Base-by-base conservation (phyloP, 92 coral and sea anemone species). In the Palythoa heliodiscus region DNA sequence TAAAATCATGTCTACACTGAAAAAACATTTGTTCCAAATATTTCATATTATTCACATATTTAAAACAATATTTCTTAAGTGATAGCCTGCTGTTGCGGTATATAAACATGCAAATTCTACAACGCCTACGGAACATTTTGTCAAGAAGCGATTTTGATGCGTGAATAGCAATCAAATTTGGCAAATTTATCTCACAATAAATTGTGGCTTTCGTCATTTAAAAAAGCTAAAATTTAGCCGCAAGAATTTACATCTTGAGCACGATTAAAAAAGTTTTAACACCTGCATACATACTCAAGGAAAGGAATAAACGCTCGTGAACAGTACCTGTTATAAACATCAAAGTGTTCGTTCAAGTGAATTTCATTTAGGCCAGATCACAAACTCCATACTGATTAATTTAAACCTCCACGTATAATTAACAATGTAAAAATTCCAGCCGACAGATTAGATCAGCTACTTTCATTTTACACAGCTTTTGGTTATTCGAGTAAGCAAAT, bases 61-160 rank as follows among this genome's bases (percentile, higher is more conserved):
- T 57, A 78, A 39, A 78, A 78, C 71, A 58, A 60, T n/a, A 13
- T 63, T 43, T 24, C 14, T 24, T n/a, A 19, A 64, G 37, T 75
- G 24, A 53, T 24, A 52, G 64, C 60, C 14, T 0, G 6, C 17
- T 69, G 7, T 13, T 69, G 73, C 73, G 23, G 73, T 25, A 11
- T 12, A 69, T 37, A 69, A 69, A 37, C 47, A 69, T 69, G 73
- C 19, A 69, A 69, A 37, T 25, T 25, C 15, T 37, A 69, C 40
- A 25, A 12, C 19, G 73, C 55, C 24, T 50, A 40, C 50, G 12
- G 69, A n/a, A 9, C 25, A 63, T 19, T 63, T n/a, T 19, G 5
- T 7, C 69, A 23, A 63, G 25, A 55, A 25, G 11, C 11, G 13
- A 29, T 20, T 47, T 19, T 19, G 61, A 12, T 40, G 11, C 38